Evolutionary conservation across 2,888 invertebrate species (phyloP), one percentile per base, ranked within the genome.

Genomic region (Agrotis puta): DNA sequence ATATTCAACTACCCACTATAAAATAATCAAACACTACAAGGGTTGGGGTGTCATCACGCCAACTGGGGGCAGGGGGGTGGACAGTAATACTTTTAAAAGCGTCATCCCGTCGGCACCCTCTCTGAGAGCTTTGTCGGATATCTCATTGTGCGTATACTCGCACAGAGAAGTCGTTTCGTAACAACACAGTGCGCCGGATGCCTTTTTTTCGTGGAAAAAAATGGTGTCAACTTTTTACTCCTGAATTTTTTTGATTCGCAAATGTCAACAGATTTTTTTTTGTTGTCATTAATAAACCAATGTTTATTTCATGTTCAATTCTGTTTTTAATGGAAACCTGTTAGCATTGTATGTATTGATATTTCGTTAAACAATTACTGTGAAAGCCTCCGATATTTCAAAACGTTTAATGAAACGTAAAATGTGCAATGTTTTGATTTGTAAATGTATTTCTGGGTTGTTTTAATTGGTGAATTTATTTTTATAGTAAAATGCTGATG

Each of bases 21-120:
- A 89, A 90, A 89, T 90, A 91, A 91, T 91, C 90, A 90, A 89
- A 88, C 88, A 88, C 82, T 85, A 84, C 85, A 88, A 89, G 90
- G 90, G 90, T 89, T 89, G 84, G 88, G 89, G 88, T 88, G 87
- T 83, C 85, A 83, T 82, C 81, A 70, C 68, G 72, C 67, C 82
- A 63, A 64, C 48, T 69, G 66, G 61, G 72, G 74, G 63, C 53
- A 59, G 78, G 85, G 86, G 88, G 89, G 87, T 86, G 89, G 84
- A 87, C 86, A 87, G 92, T 95, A 95, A 95, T 95, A 95, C 94
- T 93, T 94, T 95, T 95, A 95, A 95, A 95, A 95, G 95, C 94
- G 89, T 92, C 91, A 89, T 88, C 89, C 87, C 87, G 85, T 83
- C 90, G 89, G 88, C 90, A 88, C 84, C 91, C 91, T 91, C 89